Percentiles rank a stretch among this genome's conserved stretches.
Evolutionary conservation across 2,797 vertebrate species (phyloP).

Genomic region (Threskiornis aethiopicus): DNA sequence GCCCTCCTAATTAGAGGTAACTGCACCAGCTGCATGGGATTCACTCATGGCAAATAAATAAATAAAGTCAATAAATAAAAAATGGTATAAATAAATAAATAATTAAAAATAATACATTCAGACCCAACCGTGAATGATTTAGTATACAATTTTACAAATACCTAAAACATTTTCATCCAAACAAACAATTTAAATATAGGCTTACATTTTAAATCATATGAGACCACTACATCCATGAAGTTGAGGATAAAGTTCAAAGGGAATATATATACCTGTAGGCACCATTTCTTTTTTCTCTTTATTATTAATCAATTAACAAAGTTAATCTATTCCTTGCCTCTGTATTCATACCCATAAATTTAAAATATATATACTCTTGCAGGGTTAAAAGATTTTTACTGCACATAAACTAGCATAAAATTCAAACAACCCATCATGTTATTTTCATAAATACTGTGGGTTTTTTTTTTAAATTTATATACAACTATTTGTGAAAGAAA

Average conservation of each 20-base stretch:
- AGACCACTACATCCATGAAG: background rate
- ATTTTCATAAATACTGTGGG: background rate
- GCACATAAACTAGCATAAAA: background rate
- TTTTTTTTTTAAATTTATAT: background rate
- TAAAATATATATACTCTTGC: background rate
- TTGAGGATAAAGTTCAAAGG: background rate
- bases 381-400: background rate
- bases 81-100: rapidly evolving
- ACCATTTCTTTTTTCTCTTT: background rate
- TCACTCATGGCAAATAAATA: background rate
- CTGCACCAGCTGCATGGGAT: background rate
- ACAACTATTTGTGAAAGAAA: background rate
- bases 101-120: background rate
- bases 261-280: background rate
- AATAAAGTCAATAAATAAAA: background rate
- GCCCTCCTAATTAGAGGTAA: background rate
- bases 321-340: background rate
- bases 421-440: background rate
- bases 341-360: background rate
- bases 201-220: background rate
- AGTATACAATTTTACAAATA: background rate
- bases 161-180: background rate
- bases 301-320: background rate
- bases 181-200: background rate
- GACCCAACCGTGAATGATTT: background rate